Evolutionary conservation across 2,888 invertebrate genomes (phyloP), one percentile per base, ranked within the genome.

Genomic region (Melikaiella ostensackeni): DNA sequence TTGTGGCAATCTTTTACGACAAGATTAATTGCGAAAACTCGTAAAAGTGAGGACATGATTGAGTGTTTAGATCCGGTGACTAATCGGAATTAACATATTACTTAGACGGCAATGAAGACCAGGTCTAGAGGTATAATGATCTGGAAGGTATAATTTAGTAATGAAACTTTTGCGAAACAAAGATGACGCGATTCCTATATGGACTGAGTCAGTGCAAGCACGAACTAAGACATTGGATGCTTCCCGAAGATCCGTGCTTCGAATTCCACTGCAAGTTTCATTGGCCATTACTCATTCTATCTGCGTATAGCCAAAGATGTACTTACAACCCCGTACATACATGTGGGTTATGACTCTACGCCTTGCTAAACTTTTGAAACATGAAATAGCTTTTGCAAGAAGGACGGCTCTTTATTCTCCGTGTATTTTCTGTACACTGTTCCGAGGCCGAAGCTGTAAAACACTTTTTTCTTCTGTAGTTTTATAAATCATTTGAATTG

Each of bases 211-310:
- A 21, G 13, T 57, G 3, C 1, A 13, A 57, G 24, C 5, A 57
- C 50, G 19, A 50, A n/a, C 1, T 24, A 57, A 57, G 77, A 74
- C 77, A 61, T 70, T 76, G 64, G 78, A 50, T 76, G 76, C 63
- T 63, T 78, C 64, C 75, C 82, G 73, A 78, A 76, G 78, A 70
- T 79, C 79, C 77, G 81, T 79, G 83, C 84, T 84, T 86, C 82
- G 84, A 87, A 86, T 88, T 86, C 86, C 86, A 82, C 84, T 80
- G 84, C 81, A 81, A 81, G 83, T 87, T 87, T 87, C 86, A 88
- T 86, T 87, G 87, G 84, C 86, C 86, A 87, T 87, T 88, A 88
- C 81, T 88, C 86, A 88, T 86, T 85, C 85, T 81, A 74, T 74
- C 79, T 85, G 85, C 85, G 85, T 84, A 83, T 83, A 83, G 80